A percentile compares a stretch with the other conserved stretches of the same genome.
phyloP scores from a whole-genome alignment of 2,113 vertebrate genomes.

The Chroicocephalus ridibundus region DNA sequence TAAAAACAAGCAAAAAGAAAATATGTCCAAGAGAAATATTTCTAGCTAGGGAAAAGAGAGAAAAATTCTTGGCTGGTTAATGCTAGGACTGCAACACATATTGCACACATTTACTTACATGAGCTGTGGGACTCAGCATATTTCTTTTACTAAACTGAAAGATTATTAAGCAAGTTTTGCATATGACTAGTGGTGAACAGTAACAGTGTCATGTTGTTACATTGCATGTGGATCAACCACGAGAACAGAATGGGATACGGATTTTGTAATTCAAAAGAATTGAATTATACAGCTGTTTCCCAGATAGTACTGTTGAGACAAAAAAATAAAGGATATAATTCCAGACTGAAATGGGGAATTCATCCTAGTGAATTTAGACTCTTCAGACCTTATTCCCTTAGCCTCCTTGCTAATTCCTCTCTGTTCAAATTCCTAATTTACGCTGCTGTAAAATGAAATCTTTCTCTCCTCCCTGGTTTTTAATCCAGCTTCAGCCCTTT shows the following conservation, averaged over 20 bases:
- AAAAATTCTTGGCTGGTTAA: neutral
- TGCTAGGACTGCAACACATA: neutral
- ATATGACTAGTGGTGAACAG: neutral
- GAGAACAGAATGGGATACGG: neutral
- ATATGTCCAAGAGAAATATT: neutral
- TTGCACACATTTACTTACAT: neutral
- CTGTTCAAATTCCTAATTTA: neutral
- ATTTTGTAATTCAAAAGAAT: neutral
- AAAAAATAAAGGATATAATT: neutral
- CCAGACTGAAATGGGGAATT: neutral
- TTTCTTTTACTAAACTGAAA: neutral
- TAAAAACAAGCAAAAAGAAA: conserved; percentile 19
- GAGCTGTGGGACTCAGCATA: neutral
- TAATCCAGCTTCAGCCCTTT: neutral
- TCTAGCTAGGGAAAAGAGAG: neutral
- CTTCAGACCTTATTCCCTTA: neutral
- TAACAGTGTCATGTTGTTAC: neutral
- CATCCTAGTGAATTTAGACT: neutral
- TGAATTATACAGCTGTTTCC: neutral
- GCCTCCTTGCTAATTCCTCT: neutral
- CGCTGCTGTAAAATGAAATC: neutral
- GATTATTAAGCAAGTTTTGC: neutral
- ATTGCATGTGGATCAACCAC: rapidly evolving
- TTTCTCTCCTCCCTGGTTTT: neutral
- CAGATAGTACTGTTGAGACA: neutral